A percentile compares a stretch with the other conserved stretches of the same genome.
These are phyloP conservation scores for Atrichornis clamosus DNA, from an alignment of 2,113 vertebrate species.

Conservation along the genomic window DNA sequence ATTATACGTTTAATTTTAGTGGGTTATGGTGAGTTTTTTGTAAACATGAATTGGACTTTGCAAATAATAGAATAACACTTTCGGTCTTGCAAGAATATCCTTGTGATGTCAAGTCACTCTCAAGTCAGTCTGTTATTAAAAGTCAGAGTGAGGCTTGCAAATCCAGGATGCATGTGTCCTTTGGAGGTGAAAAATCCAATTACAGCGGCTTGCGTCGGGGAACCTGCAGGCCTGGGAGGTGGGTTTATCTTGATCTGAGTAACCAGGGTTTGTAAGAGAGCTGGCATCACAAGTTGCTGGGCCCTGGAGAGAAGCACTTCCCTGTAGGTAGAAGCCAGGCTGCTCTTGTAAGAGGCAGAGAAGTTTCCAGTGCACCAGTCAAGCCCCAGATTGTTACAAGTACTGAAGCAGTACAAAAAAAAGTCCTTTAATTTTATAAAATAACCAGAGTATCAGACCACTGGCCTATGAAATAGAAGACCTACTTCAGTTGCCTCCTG, in stretches of 20 bases:
- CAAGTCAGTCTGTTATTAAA: conserved; percentile 26
- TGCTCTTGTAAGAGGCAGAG: conserved; percentile 19
- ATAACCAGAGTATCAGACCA: conserved; percentile 1
- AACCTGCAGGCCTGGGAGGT: conserved; percentile 36
- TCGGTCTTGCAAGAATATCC: not conserved
- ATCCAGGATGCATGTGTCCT: conserved; percentile 45
- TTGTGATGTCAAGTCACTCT: conserved; percentile 4
- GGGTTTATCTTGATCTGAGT: conserved; percentile 37
- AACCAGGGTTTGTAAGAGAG: conserved; percentile 9
- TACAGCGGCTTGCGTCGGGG: not conserved
- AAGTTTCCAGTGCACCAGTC: not conserved
- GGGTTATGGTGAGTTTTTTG: not conserved
- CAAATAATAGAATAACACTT: not conserved
- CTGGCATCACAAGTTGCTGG: conserved; percentile 8
- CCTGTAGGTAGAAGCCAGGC: not conserved
- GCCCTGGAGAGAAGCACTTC: conserved; percentile 33
- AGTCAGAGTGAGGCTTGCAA: conserved; percentile 30
- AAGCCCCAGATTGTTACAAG: not conserved
- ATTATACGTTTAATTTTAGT: not conserved
- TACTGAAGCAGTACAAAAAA: not conserved
- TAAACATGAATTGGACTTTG: not conserved
- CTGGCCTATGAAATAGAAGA: conserved; percentile 29
- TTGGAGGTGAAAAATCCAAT: conserved; percentile 65
- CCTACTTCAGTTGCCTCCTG: not conserved
- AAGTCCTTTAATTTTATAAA: conserved; percentile 9